Conservation (phyloP, 2,113 vertebrate genomes). For the Malurus cyaneus region DNA sequence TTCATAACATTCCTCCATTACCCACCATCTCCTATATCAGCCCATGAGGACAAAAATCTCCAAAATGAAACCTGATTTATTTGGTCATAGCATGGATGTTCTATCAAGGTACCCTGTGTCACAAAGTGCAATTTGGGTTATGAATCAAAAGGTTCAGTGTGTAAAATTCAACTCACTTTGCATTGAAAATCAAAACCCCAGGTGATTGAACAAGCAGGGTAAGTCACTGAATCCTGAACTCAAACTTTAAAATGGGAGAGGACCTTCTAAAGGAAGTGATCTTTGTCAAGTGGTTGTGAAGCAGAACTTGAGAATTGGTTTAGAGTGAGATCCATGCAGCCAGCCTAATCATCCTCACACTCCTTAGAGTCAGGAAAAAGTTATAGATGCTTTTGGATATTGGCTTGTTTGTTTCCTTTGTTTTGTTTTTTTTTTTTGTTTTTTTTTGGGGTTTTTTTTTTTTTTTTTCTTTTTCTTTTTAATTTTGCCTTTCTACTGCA, state of each 20-base stretch:
- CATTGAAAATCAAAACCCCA: background rate
- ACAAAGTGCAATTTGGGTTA: background rate
- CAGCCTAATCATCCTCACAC: background rate
- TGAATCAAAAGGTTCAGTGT: rapidly evolving
- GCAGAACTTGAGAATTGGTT: background rate
- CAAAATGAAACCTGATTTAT: background rate
- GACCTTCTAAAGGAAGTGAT: background rate
- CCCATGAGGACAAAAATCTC: background rate
- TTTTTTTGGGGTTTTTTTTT: too few species aligned
- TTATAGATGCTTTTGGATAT: background rate
- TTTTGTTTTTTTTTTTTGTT: too few species aligned
- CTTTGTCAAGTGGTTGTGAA: background rate
- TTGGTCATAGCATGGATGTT: background rate
- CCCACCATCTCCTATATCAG: background rate
- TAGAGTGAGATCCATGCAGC: background rate
- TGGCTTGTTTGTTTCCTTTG: background rate
- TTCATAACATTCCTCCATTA: background rate
- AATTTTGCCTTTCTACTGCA: background rate
- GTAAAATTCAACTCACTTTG: background rate
- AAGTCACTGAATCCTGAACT: background rate
- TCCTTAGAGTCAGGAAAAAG: background rate
- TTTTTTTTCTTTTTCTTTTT: too few species aligned
- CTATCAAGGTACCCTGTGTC: background rate
- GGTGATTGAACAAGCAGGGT: background rate
- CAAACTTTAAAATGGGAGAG: background rate